These are phyloP conservation scores for Pachydiplax longipennis DNA, from an alignment of 2,888 invertebrate genomes.

Conservation along the genomic window DNA sequence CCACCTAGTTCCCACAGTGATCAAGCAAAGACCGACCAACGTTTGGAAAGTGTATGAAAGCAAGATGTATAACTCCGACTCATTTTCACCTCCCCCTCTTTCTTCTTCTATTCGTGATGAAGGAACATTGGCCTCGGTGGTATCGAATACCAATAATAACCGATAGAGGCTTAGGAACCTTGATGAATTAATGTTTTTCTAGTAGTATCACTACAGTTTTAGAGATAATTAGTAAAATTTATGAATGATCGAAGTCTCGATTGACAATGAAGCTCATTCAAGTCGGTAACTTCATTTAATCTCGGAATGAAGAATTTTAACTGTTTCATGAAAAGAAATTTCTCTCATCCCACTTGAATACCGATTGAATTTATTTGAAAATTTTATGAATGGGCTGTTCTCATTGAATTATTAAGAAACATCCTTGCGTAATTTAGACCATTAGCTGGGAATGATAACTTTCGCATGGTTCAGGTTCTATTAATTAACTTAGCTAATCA, in stretches of 20 bases:
- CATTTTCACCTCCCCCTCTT: background rate
- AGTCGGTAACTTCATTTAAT: too few relatives aligned
- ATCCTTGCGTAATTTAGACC: too few relatives aligned
- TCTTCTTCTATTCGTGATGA: background rate
- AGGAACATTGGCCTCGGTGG: background rate
- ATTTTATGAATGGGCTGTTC: too few relatives aligned
- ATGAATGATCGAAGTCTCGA: background rate
- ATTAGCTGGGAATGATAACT: too few relatives aligned
- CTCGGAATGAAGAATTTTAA: too few relatives aligned
- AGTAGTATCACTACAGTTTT: background rate
- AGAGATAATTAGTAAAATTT: background rate
- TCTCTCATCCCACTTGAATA: too few relatives aligned
- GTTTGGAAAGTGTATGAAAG: background rate
- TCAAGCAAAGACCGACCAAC: background rate
- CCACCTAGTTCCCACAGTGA: background rate
- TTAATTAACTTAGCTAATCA: too few relatives aligned
- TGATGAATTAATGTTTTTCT: background rate
- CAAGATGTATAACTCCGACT: background rate
- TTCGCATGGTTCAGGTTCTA: too few relatives aligned
- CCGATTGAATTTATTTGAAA: too few relatives aligned
- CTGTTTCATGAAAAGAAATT: too few relatives aligned
- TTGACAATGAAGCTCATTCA: too few relatives aligned
- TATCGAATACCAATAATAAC: background rate
- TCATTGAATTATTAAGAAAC: too few relatives aligned
- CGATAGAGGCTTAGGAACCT: background rate